These are phyloP conservation scores for Caenorhabditis sp. DNA, from an alignment of 2,888 invertebrate genomes.

Conservation along the genomic window DNA sequence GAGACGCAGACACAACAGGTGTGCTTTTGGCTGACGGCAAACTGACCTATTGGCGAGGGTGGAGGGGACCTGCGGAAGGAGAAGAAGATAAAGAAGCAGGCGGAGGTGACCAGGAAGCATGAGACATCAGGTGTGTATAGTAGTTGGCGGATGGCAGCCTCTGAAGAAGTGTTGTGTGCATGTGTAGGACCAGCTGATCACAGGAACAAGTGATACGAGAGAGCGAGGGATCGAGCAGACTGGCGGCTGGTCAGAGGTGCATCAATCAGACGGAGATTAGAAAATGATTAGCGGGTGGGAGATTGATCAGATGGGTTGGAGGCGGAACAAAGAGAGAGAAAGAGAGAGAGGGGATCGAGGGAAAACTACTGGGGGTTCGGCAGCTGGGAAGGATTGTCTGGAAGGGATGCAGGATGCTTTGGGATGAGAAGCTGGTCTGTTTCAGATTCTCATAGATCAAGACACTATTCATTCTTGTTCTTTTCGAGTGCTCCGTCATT, in stretches of 20 bases:
- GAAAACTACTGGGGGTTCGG: no score
- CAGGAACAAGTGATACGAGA: background rate
- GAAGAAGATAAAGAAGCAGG: conserved; percentile 4
- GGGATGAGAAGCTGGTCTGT: no score
- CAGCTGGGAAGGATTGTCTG: background rate
- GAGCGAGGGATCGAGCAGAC: conserved; percentile 3
- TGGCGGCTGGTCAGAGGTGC: conserved; percentile 20
- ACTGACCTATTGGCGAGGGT: conserved; percentile 39
- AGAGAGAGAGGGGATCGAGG: no score
- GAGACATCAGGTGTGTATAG: conserved; percentile 12
- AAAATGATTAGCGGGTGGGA: conserved; percentile 12
- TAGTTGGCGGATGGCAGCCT: background rate
- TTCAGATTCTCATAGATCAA: no score
- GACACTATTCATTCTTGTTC: no score
- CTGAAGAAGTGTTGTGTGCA: background rate
- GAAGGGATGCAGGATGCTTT: no score
- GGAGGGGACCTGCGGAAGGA: background rate
- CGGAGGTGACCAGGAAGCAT: conserved; percentile 1
- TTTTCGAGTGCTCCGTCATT: conserved; percentile 2
- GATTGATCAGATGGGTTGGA: conserved; percentile 5
- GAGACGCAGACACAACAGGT: conserved; percentile 32
- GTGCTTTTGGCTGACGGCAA: conserved; percentile 17
- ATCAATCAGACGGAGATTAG: conserved; percentile 14
- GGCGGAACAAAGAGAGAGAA: no score
- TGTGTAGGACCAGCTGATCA: conserved; percentile 27